These are phyloP conservation scores for Trichogramma pretiosum DNA, from an alignment of 1,140 invertebrate genomes.

Conservation along the genomic window DNA sequence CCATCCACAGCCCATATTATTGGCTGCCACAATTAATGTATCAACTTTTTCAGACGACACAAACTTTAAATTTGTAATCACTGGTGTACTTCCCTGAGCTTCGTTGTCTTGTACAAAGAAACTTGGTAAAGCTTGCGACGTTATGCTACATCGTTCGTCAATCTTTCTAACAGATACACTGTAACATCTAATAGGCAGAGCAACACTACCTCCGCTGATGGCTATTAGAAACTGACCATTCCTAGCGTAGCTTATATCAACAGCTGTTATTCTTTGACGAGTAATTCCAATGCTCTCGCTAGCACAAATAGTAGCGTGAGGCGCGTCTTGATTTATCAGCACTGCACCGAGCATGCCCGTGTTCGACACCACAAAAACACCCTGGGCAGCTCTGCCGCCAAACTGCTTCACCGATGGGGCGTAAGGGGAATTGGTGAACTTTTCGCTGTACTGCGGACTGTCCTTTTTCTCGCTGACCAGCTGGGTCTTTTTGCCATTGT, in stretches of 20 bases:
- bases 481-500: slow-evolving; percentile 63
- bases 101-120: slow-evolving; percentile 72
- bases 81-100: too few relatives aligned
- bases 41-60: slow-evolving; percentile 73
- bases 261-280: slow-evolving; percentile 63
- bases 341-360: slow-evolving; percentile 73
- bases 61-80: slow-evolving; percentile 73
- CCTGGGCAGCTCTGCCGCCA: slow-evolving; percentile 72
- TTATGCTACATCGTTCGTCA: slow-evolving; percentile 52
- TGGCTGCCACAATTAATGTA: slow-evolving; percentile 65
- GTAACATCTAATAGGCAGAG: slow-evolving; percentile 67
- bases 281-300: slow-evolving; percentile 64
- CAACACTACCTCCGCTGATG: slow-evolving; percentile 57
- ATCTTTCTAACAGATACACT: slow-evolving; percentile 54
- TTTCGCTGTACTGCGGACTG: slow-evolving; percentile 69
- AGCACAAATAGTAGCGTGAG: slow-evolving; percentile 41
- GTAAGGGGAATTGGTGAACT: slow-evolving; percentile 69
- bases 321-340: slow-evolving; percentile 48
- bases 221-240: slow-evolving; percentile 53
- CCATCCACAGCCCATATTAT: slow-evolving; percentile 53
- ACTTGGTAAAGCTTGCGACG: slow-evolving; percentile 67
- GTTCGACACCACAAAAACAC: slow-evolving; percentile 71
- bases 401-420: slow-evolving; percentile 76
- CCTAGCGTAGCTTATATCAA: slow-evolving; percentile 67
- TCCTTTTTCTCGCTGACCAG: slow-evolving; percentile 71